Base-by-base conservation (phyloP, 2,113 vertebrate species). In the Dunckerocampus dactyliophorus region DNA sequence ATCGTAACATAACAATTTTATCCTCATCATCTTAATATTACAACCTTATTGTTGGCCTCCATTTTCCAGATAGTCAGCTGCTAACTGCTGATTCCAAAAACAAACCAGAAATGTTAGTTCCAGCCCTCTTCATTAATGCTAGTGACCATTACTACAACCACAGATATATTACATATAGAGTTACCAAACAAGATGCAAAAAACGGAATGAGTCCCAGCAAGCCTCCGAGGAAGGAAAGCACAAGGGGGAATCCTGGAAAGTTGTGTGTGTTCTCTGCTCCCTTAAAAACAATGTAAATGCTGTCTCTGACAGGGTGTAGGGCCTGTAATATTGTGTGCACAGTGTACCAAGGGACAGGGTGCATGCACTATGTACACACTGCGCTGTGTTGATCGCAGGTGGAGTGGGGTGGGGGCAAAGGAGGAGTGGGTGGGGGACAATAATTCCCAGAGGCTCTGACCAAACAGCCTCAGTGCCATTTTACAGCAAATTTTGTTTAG, bases 331-430 rank as follows among this genome's bases (percentile, higher is more conserved):
- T 81, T 85, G 82, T 84, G 75, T 77, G 75, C 72, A 67, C 57
- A 12, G 76, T 73, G 68, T 75, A 72, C 63, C 49, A 75, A 73
- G 72, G 71, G 53, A 85, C 78, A 82, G 74, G 68, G 79, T 78
- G 80, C 75, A 60, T 81, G 81, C 79, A 81, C 86, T 83, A 24
- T 88, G 79, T 81, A 86, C 82, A 86, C 86, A 86, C 62, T 75
- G 66, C 63, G 49, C 65, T 31, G 56, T 71, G 66, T 65, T 75
- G 71, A 74, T 69, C 59, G 52, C 43, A 52, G 62, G 52, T 49
- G 62, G 66, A 63, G n/a, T n/a, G n/a, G 47, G 5, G 51, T 56
- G 50, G 72, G 71, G 51, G 58, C 71, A 61, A 65, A 66, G 74
- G 72, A 59, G 69, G 65, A 61, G 42, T 56, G 62, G 59, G 62